These are phyloP conservation scores for Xiphophorus couchianus DNA, from an alignment of 2,113 vertebrate genomes.

Conservation along the genomic window DNA sequence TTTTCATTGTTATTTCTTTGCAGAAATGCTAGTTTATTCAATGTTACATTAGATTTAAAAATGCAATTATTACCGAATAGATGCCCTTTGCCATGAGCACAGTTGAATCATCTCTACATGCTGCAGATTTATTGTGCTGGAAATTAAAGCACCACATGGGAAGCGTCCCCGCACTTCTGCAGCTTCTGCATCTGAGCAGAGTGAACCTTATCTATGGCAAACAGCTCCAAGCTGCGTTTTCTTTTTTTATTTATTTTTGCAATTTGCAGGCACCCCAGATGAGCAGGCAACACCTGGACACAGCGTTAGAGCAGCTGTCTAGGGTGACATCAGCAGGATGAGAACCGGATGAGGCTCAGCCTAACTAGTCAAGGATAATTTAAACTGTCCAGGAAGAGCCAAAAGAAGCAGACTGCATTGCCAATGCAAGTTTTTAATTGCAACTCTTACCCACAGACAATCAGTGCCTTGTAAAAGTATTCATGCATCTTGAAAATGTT, in stretches of 20 bases:
- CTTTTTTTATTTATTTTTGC: constrained; percentile 10
- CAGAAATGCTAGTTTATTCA: constrained; percentile 7
- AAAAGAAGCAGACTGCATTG: constrained; percentile 1
- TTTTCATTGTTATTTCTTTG: constrained; percentile 18
- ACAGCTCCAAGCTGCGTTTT: constrained; percentile 37
- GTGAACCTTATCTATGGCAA: constrained; percentile 46
- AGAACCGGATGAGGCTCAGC: neutral
- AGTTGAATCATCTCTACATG: constrained; percentile 10
- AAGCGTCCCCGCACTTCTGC: constrained; percentile 6
- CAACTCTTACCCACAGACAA: neutral
- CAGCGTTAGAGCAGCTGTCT: constrained; percentile 25
- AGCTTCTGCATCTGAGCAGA: constrained; percentile 28
- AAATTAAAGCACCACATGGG: constrained; percentile 22
- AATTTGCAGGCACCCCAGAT: constrained; percentile 17
- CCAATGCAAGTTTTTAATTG: neutral
- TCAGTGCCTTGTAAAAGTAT: neutral
- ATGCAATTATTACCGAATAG: constrained; percentile 8
- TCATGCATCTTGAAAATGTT: neutral
- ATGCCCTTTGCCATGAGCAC: constrained; percentile 1
- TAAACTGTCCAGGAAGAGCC: constrained; percentile 2
- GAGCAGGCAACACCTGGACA: constrained; percentile 29
- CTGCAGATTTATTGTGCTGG: constrained; percentile 1
- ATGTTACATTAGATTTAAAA: constrained; percentile 8
- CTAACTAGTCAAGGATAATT: constrained; percentile 1
- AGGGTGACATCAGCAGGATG: constrained; percentile 11